phyloP scores from a whole-genome alignment of 2,888 invertebrate genomes.

The Limnephilus lunatus region DNA sequence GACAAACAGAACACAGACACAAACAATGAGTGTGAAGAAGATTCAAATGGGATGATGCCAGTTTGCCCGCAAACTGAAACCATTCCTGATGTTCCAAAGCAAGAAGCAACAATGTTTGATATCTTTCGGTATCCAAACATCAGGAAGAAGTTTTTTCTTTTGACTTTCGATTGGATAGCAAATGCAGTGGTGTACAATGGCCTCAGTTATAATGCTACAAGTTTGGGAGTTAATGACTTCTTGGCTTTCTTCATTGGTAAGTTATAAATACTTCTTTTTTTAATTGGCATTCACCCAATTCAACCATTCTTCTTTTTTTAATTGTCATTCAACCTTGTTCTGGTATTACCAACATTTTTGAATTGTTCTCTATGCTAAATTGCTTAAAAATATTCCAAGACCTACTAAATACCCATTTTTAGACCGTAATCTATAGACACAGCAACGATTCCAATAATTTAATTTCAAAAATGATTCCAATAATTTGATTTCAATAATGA shows the following conservation, averaged over 20 bases:
- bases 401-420: too few species aligned
- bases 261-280: constrained; percentile 13
- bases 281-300: neutral
- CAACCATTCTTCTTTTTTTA: neutral
- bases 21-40: constrained; percentile 13
- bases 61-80: constrained; percentile 46
- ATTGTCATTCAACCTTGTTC: neutral
- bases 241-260: constrained; percentile 82
- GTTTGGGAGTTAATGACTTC: constrained; percentile 83
- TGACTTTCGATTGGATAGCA: constrained; percentile 82
- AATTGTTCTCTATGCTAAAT: neutral
- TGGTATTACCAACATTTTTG: neutral
- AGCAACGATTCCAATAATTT: too few species aligned
- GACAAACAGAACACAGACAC: neutral
- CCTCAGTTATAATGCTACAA: constrained; percentile 81
- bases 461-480: too few species aligned
- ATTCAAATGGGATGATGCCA: constrained; percentile 13
- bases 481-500: too few species aligned
- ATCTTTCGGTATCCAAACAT: constrained; percentile 82
- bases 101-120: constrained; percentile 79
- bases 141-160: constrained; percentile 81
- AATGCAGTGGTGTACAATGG: constrained; percentile 84
- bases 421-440: too few species aligned
- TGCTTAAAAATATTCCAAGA: too few species aligned
- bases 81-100: neutral